Percentiles rank a stretch among this genome's conserved stretches.
These are phyloP conservation scores for Cynopterus brachyotis DNA, from an alignment of 2,113 vertebrate species.

Conservation along the genomic window DNA sequence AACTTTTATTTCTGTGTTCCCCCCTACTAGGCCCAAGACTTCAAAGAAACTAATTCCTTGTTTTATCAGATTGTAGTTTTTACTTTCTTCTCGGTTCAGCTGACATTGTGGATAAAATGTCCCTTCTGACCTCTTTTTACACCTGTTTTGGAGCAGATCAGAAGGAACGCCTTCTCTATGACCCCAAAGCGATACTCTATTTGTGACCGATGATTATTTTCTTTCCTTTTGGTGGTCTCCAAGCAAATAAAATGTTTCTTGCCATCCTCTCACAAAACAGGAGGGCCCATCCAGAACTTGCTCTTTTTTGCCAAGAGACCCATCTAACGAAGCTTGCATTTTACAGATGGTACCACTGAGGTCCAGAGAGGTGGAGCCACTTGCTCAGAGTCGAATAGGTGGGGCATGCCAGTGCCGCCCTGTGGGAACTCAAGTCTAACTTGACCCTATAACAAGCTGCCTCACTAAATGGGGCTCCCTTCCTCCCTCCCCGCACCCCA, in stretches of 20 bases:
- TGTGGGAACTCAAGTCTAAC: neutral
- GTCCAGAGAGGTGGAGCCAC: neutral
- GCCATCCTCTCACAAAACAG: neutral
- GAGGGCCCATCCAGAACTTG: neutral
- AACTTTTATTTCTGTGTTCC: neutral
- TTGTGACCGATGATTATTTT: neutral
- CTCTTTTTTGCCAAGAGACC: neutral
- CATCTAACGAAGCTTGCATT: neutral
- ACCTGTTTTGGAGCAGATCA: neutral
- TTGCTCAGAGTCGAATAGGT: neutral
- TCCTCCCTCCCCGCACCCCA: neutral
- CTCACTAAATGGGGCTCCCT: neutral
- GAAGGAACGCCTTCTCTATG: neutral
- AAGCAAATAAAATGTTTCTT: neutral
- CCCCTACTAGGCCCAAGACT: neutral
- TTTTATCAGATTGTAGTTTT: neutral
- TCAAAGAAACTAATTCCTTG: neutral
- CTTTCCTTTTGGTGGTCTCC: neutral
- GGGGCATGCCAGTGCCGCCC: rapidly evolving
- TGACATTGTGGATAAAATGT: neutral
- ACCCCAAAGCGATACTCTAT: neutral
- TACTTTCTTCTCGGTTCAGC: neutral
- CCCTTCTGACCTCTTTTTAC: neutral
- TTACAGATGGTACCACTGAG: neutral
- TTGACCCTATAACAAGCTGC: neutral